phyloP scores from a whole-genome alignment of 2,888 invertebrate genomes.

The Suillia variegata region DNA sequence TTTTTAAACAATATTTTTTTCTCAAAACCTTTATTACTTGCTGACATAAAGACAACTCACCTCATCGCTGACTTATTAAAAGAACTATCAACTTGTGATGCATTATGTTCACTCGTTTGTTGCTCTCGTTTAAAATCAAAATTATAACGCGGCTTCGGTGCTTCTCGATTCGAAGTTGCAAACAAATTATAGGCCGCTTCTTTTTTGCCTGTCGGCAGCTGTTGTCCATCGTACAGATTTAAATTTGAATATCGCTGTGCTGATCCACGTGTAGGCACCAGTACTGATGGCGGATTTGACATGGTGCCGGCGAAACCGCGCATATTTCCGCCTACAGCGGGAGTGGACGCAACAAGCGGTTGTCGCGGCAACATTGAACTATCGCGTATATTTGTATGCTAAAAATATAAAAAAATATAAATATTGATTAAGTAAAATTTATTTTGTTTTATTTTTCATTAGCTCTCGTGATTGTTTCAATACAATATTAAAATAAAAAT shows the following conservation, averaged over 20 bases:
- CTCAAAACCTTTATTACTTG: no score
- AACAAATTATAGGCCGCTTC: conserved; percentile 49
- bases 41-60: no score
- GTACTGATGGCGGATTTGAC: conserved; percentile 30
- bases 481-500: no score
- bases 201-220: no score
- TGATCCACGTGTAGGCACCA: conserved; percentile 18
- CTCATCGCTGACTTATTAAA: no score
- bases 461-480: no score
- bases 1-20: no score
- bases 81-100: no score
- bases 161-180: no score
- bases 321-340: conserved; percentile 17
- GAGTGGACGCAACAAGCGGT: conserved; percentile 36
- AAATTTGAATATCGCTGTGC: conserved; percentile 36
- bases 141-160: no score
- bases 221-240: conserved; percentile 40
- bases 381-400: conserved; percentile 21
- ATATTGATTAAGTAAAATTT: conserved; percentile 1
- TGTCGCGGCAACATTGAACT: conserved; percentile 33
- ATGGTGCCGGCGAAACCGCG: conserved; percentile 31
- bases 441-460: background rate
- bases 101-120: no score
- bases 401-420: conserved; percentile 15
- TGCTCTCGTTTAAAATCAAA: no score